These are phyloP conservation scores for Rhorus exstirpatorius DNA, from an alignment of 2,888 invertebrate species.

Conservation along the genomic window DNA sequence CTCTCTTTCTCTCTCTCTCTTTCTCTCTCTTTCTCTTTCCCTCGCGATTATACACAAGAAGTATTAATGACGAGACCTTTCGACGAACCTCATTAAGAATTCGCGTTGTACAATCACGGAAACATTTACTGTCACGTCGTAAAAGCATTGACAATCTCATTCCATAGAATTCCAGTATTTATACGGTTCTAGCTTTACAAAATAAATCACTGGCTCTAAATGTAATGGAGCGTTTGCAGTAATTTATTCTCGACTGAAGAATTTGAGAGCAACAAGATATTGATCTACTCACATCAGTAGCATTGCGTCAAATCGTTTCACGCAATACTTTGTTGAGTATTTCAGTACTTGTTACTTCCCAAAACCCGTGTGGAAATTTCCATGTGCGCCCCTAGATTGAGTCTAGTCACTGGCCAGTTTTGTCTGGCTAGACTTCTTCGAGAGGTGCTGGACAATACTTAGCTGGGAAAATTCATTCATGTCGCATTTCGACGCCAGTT, in stretches of 20 bases:
- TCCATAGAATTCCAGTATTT: neutral
- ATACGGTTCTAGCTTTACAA: neutral
- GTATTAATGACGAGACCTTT: conserved; percentile 45
- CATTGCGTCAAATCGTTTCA: neutral
- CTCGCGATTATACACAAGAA: neutral
- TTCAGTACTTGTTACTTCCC: neutral
- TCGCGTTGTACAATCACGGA: conserved; percentile 30
- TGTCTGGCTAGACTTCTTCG: too few relatives aligned
- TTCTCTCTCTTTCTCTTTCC: neutral
- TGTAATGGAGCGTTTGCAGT: neutral
- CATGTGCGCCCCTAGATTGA: too few relatives aligned
- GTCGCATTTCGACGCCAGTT: too few relatives aligned
- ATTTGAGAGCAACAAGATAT: neutral
- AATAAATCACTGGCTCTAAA: neutral
- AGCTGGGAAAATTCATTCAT: too few relatives aligned
- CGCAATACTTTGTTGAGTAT: too few relatives aligned
- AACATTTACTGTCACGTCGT: conserved; percentile 37
- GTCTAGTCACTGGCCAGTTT: too few relatives aligned
- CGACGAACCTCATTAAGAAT: conserved; percentile 47
- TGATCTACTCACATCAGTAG: neutral
- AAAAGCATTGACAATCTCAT: conserved; percentile 2
- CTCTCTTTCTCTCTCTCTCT: neutral
- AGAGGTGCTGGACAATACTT: too few relatives aligned
- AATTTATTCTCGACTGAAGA: neutral
- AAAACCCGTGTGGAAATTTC: too few relatives aligned